Conservation (phyloP, 2,797 vertebrate genomes). For the Microcaecilia unicolor region DNA sequence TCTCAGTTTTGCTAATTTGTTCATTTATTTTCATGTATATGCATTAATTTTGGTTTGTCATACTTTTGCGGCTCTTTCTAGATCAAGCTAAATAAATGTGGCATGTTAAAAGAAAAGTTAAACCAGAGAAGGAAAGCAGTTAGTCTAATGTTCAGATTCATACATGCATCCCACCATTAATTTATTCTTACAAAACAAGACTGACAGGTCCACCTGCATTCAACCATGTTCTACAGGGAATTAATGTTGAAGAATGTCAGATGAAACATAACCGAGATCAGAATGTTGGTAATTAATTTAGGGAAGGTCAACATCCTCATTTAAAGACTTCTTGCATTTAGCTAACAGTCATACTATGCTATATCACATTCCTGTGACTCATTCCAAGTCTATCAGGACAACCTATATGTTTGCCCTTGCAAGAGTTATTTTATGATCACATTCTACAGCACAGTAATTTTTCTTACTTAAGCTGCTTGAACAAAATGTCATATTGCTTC, state of each 20-base stretch:
- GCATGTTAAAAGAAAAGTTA: neutral
- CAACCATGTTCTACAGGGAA: constrained; percentile 31
- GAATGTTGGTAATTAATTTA: constrained; percentile 30
- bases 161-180: constrained; percentile 21
- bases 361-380: accelerated
- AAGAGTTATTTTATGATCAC: neutral
- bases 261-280: constrained; percentile 32
- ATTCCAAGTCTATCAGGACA: neutral
- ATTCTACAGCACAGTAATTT: neutral
- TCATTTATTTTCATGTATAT: neutral
- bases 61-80: neutral
- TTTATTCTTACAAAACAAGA: constrained; percentile 38
- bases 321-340: constrained; percentile 6
- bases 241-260: constrained; percentile 26
- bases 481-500: neutral
- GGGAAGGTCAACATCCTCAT: constrained; percentile 15
- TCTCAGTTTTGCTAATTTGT: constrained; percentile 9
- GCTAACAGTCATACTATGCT: neutral
- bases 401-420: neutral
- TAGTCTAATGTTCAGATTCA: constrained; percentile 34
- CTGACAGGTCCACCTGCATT: constrained; percentile 39
- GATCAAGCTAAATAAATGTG: neutral
- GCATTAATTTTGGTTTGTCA: neutral
- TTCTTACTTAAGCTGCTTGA: neutral
- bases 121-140: constrained; percentile 5